These are phyloP conservation scores for Argyresthia goedartella DNA, from an alignment of 2,888 invertebrate species.

Conservation along the genomic window DNA sequence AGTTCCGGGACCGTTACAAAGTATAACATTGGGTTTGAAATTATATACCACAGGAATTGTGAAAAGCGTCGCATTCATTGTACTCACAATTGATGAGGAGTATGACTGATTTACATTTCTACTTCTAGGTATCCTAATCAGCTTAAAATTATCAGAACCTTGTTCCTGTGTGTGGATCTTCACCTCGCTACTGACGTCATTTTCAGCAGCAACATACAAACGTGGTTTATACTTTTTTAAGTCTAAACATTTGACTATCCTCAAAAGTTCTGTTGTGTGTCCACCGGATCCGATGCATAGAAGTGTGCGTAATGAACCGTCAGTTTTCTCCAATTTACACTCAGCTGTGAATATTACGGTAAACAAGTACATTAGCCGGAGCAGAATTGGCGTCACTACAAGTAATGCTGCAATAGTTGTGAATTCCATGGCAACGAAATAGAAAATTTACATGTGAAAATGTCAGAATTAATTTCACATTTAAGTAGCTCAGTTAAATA, in stretches of 20 bases:
- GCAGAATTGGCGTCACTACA: background rate
- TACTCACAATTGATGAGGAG: conserved; percentile 82
- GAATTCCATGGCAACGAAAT: background rate
- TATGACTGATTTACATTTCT: conserved; percentile 91
- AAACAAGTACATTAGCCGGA: conserved; percentile 27
- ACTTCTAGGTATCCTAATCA: conserved; percentile 82
- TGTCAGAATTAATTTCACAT: background rate
- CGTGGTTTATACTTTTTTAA: conserved; percentile 77
- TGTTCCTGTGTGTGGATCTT: conserved; percentile 73
- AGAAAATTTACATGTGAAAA: background rate
- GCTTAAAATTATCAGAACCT: conserved; percentile 37
- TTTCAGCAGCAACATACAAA: conserved; percentile 82
- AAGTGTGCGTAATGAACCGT: conserved; percentile 51
- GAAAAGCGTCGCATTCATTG: conserved; percentile 77
- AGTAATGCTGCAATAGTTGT: background rate
- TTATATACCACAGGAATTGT: conserved; percentile 77
- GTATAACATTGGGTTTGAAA: conserved; percentile 82
- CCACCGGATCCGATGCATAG: conserved; percentile 87
- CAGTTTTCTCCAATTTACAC: conserved; percentile 22
- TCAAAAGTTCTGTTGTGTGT: conserved; percentile 95
- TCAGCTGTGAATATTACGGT: conserved; percentile 28
- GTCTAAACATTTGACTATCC: conserved; percentile 75
- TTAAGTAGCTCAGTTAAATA: no score
- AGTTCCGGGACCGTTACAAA: conserved; percentile 97
- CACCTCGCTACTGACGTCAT: conserved; percentile 80